Percentiles rank a stretch among this genome's conserved stretches.
Evolutionary conservation across 2,888 invertebrate species (phyloP).

Genomic region (Cosmorhoe ocellata): DNA sequence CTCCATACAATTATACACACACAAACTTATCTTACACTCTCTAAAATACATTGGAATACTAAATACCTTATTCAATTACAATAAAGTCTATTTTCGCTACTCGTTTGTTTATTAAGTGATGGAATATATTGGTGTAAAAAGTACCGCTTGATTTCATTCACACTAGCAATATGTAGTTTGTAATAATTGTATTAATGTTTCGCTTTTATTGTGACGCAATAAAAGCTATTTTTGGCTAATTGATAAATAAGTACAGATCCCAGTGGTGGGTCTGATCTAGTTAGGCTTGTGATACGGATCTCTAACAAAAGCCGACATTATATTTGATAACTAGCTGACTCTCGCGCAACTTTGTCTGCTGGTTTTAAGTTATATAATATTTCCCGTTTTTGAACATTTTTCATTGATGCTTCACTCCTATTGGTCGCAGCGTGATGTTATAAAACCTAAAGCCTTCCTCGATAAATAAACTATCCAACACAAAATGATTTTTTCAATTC

Average conservation of each 20-base stretch:
- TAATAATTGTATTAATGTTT: slow-evolving; percentile 32
- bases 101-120: slow-evolving; percentile 14
- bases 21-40: slow-evolving; percentile 35
- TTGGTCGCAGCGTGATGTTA: no score
- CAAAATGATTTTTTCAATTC: no score
- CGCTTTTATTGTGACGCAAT: slow-evolving; percentile 26
- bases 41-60: not conserved
- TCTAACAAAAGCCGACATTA: no score
- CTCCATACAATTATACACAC: slow-evolving; percentile 53
- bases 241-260: slow-evolving; percentile 15
- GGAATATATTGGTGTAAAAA: slow-evolving; percentile 40
- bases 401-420: no score
- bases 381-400: no score
- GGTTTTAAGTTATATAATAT: no score
- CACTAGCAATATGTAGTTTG: slow-evolving; percentile 36
- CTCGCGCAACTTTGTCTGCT: no score
- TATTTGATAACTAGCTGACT: no score
- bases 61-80: slow-evolving; percentile 6
- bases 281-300: slow-evolving; percentile 7
- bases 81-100: slow-evolving; percentile 33
- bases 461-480: no score
- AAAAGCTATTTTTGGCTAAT: slow-evolving; percentile 21
- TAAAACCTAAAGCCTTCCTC: no score
- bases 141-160: slow-evolving; percentile 68
- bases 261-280: slow-evolving; percentile 22